phyloP scores from a whole-genome alignment of 2,797 vertebrate genomes.

The Rhinophrynus dorsalis region DNA sequence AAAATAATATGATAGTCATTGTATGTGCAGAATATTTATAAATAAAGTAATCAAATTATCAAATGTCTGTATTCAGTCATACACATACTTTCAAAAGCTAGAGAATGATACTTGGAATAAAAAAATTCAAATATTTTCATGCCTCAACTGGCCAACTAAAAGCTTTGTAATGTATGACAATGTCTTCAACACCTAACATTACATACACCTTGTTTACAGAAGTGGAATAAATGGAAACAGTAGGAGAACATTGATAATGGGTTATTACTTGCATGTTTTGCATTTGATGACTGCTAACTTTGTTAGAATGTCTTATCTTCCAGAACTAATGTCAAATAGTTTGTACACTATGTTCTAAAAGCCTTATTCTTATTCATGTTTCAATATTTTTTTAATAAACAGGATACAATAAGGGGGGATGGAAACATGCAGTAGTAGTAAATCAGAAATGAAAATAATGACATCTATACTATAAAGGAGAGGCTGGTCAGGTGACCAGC shows the following conservation, averaged over 20 bases:
- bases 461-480: no score
- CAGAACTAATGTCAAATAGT: slow-evolving; percentile 17
- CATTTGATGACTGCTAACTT: slow-evolving; percentile 39
- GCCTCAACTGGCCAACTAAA: slow-evolving; percentile 45
- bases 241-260: slow-evolving; percentile 44
- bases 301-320: slow-evolving; percentile 37
- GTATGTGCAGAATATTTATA: no score
- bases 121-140: slow-evolving; percentile 32
- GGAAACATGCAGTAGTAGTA: no score
- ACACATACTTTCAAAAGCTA: slow-evolving; percentile 11
- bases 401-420: no score
- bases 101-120: slow-evolving; percentile 20
- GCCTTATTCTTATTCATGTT: neutral
- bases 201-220: slow-evolving; percentile 43
- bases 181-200: slow-evolving; percentile 47
- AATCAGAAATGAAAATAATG: no score
- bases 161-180: slow-evolving; percentile 49
- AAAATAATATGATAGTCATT: no score
- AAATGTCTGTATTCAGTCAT: slow-evolving; percentile 11
- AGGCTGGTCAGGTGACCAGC: no score
- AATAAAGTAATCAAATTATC: no score
- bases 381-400: no score
- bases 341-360: slow-evolving; percentile 14
- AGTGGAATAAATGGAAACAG: slow-evolving; percentile 45
- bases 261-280: slow-evolving; percentile 48